A percentile compares a stretch with the other conserved stretches of the same genome.
Conservation (phyloP, 2,797 vertebrate genomes). For the Odontamblyopus lacepedii region DNA sequence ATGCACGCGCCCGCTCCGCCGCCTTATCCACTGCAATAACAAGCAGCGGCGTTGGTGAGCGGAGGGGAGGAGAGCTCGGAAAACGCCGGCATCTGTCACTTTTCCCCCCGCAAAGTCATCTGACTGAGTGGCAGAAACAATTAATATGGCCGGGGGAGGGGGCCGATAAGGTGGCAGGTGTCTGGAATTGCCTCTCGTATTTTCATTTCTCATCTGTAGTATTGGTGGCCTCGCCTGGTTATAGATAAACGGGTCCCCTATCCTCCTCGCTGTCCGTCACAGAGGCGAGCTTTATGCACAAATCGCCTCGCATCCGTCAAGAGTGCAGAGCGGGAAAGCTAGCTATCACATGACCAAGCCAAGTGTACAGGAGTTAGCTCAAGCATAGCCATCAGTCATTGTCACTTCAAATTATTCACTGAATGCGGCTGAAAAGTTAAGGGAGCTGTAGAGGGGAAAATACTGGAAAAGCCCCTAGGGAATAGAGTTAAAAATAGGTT, state of each 20-base stretch:
- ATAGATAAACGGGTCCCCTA: constrained; percentile 25
- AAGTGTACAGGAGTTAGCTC: constrained; percentile 5
- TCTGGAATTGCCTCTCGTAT: constrained; percentile 42
- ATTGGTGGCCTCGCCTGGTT: constrained; percentile 30
- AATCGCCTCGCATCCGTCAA: constrained; percentile 13
- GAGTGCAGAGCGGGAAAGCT: constrained; percentile 8
- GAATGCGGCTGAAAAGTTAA: not conserved
- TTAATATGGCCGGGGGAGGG: constrained; percentile 43
- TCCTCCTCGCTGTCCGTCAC: constrained; percentile 8
- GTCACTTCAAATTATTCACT: constrained; percentile 3
- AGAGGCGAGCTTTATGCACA: not conserved
- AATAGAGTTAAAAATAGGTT: not conserved
- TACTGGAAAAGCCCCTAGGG: not conserved
- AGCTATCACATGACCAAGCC: constrained; percentile 2
- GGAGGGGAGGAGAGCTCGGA: not conserved
- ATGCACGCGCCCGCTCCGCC: constrained; percentile 20
- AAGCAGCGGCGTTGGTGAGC: not conserved
- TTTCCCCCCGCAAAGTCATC: constrained; percentile 53
- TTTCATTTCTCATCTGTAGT: constrained; percentile 43
- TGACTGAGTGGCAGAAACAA: constrained; percentile 64
- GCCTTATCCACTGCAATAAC: constrained; percentile 43
- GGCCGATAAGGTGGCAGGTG: constrained; percentile 30
- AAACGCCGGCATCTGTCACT: constrained; percentile 45
- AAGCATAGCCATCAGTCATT: constrained; percentile 7
- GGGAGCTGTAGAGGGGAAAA: not conserved